Evolutionary conservation across 1,140 invertebrate genomes (phyloP).

Genomic region (Zaprionus nigranus): DNA sequence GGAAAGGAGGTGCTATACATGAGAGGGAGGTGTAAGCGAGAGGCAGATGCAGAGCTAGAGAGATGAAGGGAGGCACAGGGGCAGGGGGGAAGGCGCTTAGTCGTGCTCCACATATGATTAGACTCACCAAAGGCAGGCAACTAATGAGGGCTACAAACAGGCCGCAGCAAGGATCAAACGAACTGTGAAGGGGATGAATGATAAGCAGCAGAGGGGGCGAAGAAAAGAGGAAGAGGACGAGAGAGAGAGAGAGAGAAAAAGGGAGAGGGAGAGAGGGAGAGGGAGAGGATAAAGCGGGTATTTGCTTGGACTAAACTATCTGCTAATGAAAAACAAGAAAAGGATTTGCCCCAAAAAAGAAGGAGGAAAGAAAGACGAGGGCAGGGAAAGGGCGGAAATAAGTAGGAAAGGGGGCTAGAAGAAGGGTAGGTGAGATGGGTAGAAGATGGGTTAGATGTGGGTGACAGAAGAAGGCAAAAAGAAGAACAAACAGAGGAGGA

Average conservation of each 20-base stretch:
- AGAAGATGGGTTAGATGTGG: neutral
- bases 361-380: neutral
- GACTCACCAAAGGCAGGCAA: conserved; percentile 18
- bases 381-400: neutral
- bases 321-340: conserved; percentile 72
- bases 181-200: conserved; percentile 42
- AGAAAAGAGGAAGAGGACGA: neutral
- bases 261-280: neutral
- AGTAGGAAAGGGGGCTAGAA: neutral
- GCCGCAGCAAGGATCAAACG: conserved; percentile 44
- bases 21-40: neutral
- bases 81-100: neutral
- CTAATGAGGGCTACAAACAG: conserved; percentile 27
- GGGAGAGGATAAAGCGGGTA: conserved; percentile 9
- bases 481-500: too few species aligned
- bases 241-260: neutral
- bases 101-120: conserved; percentile 39
- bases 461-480: neutral
- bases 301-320: conserved; percentile 60
- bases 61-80: neutral
- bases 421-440: too few species aligned
- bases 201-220: neutral
- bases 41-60: neutral
- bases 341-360: conserved; percentile 8
- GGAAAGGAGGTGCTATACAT: neutral